These are phyloP conservation scores for Drosophila maculinotata DNA, from an alignment of 2,888 invertebrate genomes.

Conservation along the genomic window DNA sequence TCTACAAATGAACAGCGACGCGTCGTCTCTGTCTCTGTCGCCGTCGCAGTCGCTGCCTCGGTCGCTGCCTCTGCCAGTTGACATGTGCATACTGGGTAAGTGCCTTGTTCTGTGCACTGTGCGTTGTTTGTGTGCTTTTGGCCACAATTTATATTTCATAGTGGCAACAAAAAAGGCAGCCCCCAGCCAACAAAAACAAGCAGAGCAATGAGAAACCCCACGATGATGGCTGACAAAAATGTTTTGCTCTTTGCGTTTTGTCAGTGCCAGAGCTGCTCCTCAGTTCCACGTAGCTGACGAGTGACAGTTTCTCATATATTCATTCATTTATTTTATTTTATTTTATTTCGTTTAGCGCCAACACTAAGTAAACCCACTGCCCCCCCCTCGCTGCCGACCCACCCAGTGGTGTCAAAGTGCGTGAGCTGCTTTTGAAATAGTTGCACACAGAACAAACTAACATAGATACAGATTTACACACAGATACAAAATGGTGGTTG, in stretches of 20 bases:
- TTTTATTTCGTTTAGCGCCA: constrained; percentile 73
- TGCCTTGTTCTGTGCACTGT: constrained; percentile 28
- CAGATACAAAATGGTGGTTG: constrained; percentile 4
- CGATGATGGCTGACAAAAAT: constrained; percentile 32
- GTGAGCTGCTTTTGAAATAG: constrained; percentile 61
- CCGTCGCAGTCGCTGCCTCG: constrained; percentile 4
- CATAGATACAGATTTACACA: constrained; percentile 11
- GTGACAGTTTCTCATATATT: constrained; percentile 66
- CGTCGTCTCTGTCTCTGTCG: constrained; percentile 20
- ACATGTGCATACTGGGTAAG: constrained; percentile 53
- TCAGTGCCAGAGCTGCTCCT: constrained; percentile 38
- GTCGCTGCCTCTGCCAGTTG: constrained; percentile 11
- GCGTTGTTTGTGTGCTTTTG: constrained; percentile 52
- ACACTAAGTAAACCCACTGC: constrained; percentile 54
- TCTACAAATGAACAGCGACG: constrained; percentile 52
- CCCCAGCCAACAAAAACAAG: constrained; percentile 36
- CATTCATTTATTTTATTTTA: constrained; percentile 79
- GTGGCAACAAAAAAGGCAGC: constrained; percentile 34
- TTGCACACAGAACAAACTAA: constrained; percentile 12
- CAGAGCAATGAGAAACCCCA: constrained; percentile 36
- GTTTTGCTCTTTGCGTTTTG: constrained; percentile 61
- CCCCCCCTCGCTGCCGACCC: too few species aligned
- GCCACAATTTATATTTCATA: constrained; percentile 60
- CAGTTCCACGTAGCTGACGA: constrained; percentile 46
- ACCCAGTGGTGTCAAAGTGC: constrained; percentile 52